phyloP scores from a whole-genome alignment of 2,888 invertebrate genomes.

The Crossocerus cetratus region DNA sequence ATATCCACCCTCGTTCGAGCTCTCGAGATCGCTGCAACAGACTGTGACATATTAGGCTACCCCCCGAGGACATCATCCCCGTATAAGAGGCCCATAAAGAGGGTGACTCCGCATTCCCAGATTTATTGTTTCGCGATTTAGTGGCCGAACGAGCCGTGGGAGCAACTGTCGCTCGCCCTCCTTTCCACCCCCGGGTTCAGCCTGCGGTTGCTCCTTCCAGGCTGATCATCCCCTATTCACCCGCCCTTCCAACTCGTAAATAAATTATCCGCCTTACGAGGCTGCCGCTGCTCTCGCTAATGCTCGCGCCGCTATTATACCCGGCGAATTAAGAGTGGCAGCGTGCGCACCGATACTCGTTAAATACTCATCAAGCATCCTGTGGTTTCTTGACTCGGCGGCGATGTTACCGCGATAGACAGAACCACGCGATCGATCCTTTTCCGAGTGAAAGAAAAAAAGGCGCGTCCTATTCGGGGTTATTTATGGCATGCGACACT shows the following conservation, averaged over 20 bases:
- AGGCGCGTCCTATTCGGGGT: slow-evolving; percentile 17
- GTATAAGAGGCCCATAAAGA: slow-evolving; percentile 68
- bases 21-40: slow-evolving; percentile 73
- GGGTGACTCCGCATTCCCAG: slow-evolving; percentile 60
- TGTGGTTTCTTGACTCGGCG: background rate
- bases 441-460: slow-evolving; percentile 28
- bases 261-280: slow-evolving; percentile 45
- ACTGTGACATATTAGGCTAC: slow-evolving; percentile 77
- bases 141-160: slow-evolving; percentile 64
- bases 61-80: slow-evolving; percentile 71
- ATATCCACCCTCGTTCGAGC: slow-evolving; percentile 51
- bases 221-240: slow-evolving; percentile 9
- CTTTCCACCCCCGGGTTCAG: background rate
- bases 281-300: background rate
- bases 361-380: background rate
- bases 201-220: slow-evolving; percentile 26
- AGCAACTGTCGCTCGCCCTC: slow-evolving; percentile 35
- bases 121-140: slow-evolving; percentile 76
- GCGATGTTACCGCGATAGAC: background rate
- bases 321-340: background rate
- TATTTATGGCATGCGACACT: slow-evolving; percentile 40
- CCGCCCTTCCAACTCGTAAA: slow-evolving; percentile 39
- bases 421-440: slow-evolving; percentile 9
- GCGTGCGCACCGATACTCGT: background rate
- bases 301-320: background rate